A percentile compares a stretch with the other conserved stretches of the same genome.
These are phyloP conservation scores for Liasis olivaceus DNA, from an alignment of 2,797 vertebrate species.

Conservation along the genomic window DNA sequence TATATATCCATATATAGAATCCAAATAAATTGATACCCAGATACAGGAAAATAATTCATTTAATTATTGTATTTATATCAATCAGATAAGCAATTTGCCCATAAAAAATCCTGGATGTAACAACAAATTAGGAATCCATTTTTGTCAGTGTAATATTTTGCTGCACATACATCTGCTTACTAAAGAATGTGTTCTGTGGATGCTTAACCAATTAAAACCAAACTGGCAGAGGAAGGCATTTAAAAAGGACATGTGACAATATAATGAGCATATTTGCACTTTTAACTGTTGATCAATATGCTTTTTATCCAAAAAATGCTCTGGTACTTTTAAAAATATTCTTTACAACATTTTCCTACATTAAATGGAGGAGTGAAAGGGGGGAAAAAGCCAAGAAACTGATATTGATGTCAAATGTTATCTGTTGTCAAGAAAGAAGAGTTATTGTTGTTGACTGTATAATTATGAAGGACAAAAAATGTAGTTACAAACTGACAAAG, in stretches of 20 bases:
- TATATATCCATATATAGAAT: not conserved
- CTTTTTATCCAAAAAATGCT: not conserved
- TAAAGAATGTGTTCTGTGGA: not conserved
- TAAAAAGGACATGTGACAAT: not conserved
- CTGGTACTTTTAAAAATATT: not conserved
- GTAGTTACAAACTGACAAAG: not conserved
- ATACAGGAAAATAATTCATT: not conserved
- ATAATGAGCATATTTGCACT: not conserved
- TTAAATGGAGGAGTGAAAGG: not conserved
- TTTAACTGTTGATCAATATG: not conserved
- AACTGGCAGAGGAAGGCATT: not conserved
- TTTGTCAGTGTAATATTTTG: not conserved
- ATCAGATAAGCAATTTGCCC: not conserved
- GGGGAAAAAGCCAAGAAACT: not conserved
- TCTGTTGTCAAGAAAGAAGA: not conserved
- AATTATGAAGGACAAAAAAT: not conserved
- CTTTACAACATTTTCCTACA: not conserved
- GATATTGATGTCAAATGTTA: not conserved
- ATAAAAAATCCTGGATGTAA: not conserved
- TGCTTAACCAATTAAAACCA: not conserved
- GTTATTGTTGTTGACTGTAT: not conserved
- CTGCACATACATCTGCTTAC: not conserved
- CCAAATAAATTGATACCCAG: not conserved
- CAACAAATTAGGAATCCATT: not conserved
- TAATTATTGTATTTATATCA: not conserved